Base-by-base conservation (phyloP, 1,140 invertebrate species). In the Tribolium castaneum region DNA sequence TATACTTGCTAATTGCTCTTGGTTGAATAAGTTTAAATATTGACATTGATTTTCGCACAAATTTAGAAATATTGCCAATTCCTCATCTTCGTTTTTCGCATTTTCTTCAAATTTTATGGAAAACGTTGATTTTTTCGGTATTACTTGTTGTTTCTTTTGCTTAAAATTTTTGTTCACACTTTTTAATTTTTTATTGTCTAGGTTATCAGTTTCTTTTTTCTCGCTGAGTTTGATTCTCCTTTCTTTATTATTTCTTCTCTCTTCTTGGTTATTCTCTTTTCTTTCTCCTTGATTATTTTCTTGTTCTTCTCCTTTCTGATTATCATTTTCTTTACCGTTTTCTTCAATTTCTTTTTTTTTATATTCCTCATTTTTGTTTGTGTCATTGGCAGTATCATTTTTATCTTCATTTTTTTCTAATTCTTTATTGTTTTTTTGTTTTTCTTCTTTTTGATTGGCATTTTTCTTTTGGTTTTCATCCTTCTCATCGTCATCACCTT, bases 361-460 rank as follows among this genome's bases (percentile, higher is more conserved):
- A 39, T 39, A 7, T 1, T 39, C 34, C 0, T 39, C 9, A 7
- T 39, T 3, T 3, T 39, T 10, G 9, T 39, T 3, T 39, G 1
- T 39, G 4, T 39, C 4, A 39, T 39, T 10, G 4, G 0, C 9
- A 39, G 34, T 39, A 1, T 39, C 9, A 39, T 39, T 39, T 7
- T 39, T 39, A 3, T 39, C 34, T 1, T 39, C 34, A 10, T 39
- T 3, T 39, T 39, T 2, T 19, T 19, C n/a, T n/a, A n/a, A n/a
- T 70, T 83, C 82, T 71, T 81, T 79, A 30, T 82, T 80, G 78
- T 84, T 83, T 19, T 83, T 45, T 19, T 84, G 83, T 39, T 80
- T 70, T 74, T 82, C 76, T 4, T 79, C 49, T 30, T 84, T 83
- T 16, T 81, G 59, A 50, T 84, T 82, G 13, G 66, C 76, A 73